phyloP scores from a whole-genome alignment of 53 echinoderm and acorn worm genomes.

The Temnopleurus reevesii region DNA sequence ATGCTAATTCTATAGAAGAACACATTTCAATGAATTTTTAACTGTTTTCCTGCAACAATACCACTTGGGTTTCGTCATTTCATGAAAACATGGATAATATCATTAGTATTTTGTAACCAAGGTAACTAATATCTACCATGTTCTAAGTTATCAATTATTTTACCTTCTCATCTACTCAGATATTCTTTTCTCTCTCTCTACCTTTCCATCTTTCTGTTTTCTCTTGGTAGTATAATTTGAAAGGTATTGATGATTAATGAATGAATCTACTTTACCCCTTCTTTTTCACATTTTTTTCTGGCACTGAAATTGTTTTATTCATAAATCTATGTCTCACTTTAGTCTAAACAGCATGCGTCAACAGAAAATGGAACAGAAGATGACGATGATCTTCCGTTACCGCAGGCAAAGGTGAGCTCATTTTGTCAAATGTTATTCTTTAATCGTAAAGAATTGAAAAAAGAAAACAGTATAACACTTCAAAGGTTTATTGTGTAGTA shows the following conservation, averaged over 20 bases:
- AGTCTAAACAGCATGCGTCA: slow-evolving; percentile 19
- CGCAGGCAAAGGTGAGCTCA: slow-evolving; percentile 35
- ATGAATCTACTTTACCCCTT: too few species aligned
- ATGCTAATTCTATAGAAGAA: too few species aligned
- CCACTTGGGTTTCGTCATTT: too few species aligned
- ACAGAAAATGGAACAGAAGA: slow-evolving; percentile 34
- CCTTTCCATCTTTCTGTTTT: neutral
- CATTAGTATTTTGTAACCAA: too few species aligned
- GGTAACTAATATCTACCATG: too few species aligned
- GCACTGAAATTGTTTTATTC: neutral
- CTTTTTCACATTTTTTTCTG: neutral
- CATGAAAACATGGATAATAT: too few species aligned
- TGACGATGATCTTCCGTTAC: neutral
- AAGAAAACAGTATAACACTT: neutral
- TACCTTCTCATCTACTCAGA: neutral
- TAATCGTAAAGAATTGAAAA: neutral
- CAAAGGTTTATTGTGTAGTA: too few species aligned
- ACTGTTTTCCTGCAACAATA: too few species aligned
- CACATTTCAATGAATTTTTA: too few species aligned
- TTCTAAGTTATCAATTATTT: too few species aligned
- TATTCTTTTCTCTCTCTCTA: neutral
- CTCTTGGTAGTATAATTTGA: too few species aligned
- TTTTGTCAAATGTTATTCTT: neutral
- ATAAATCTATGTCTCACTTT: neutral
- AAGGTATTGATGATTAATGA: too few species aligned